Evolutionary conservation across 2,797 vertebrate genomes (phyloP), one percentile per base, ranked within the genome.

Genomic region (Enteromius anoplus): DNA sequence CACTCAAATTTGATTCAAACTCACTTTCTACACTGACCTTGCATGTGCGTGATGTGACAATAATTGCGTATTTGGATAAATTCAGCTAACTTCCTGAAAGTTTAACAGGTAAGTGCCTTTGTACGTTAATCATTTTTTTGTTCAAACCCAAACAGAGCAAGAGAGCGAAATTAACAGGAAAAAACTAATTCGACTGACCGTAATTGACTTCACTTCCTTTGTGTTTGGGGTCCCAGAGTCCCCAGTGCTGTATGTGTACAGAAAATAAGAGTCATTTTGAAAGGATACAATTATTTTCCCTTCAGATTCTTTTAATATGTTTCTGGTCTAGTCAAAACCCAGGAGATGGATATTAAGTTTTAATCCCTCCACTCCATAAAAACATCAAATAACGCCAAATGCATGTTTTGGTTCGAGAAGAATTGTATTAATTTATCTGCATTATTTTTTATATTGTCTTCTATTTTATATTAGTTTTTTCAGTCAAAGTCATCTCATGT

Each of bases 261-360:
- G 40, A 75, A 17, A 34, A 73, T 40, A 15, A 21, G 21, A 37
- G 72, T n/a, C 3, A 40, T 23, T 37, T 23, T n/a, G 11, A 75
- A 58, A 77, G 26, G 29, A 23, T 62, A 23, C 7, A 42, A 29
- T 77, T 77, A 62, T 60, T 77, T 60, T 45, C 14, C 53, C 12
- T 42, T 60, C 8, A 51, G 53, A 76, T 26, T 60, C 3, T 4
- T 47, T 72, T 32, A 19, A 47, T 32, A 32, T 72, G 14, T 72
- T 51, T 2, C 7, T 11, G 34, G 3, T 62, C 11, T 45, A 4
- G 14, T 26, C 34, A 45, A 51, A 77, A 64, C n/a, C 14, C 14
- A 26, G 15, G 4, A 17, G 21, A 62, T 23, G 5, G 3, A 37
- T 76, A 26, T 51, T 19, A n/a, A 5, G n/a, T 58, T 60, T 42